Conservation (phyloP, 2,113 vertebrate species). For the Psammodynastes pulverulentus region DNA sequence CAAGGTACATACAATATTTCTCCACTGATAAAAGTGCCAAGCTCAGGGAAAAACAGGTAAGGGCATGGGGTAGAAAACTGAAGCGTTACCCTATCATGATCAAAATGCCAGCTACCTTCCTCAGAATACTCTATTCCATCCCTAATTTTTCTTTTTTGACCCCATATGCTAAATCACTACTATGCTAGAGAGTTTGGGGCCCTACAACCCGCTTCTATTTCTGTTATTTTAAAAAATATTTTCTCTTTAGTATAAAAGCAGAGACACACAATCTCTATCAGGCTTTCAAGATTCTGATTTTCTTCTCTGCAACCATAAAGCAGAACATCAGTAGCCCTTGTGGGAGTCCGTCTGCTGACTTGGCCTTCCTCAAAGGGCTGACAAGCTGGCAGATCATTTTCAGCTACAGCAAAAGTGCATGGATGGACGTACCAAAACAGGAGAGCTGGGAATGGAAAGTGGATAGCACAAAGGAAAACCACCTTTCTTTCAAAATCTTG, state of each 20-base stretch:
- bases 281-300: neutral
- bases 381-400: neutral
- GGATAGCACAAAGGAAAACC: neutral
- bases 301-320: neutral
- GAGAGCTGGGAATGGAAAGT: neutral
- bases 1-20: neutral
- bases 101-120: neutral
- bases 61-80: fast-evolving
- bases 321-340: neutral
- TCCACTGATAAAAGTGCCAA: neutral
- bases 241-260: neutral
- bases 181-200: neutral
- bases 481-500: neutral
- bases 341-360: neutral
- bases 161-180: neutral
- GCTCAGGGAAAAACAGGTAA: neutral
- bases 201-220: neutral
- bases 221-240: neutral
- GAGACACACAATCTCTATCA: neutral
- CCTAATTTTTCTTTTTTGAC: neutral
- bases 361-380: neutral
- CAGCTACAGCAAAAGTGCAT: neutral
- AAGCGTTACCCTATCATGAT: too few relatives aligned
- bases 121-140: neutral
- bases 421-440: neutral